Conservation (phyloP, 2,797 vertebrate genomes). For the Hoplostethus mediterraneus region DNA sequence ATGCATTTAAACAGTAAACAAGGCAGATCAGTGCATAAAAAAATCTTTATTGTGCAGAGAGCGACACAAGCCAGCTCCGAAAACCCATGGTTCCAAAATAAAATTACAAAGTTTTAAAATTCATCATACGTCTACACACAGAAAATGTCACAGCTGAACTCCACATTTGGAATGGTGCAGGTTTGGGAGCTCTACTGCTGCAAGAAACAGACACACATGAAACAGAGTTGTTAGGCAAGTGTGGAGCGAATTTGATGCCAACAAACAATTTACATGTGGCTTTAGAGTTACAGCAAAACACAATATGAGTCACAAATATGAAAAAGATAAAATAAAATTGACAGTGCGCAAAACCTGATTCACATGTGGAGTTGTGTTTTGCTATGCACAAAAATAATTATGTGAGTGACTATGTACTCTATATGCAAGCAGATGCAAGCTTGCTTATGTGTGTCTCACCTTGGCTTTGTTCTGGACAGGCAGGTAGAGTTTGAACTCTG, state of each 20-base stretch:
- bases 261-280: no score
- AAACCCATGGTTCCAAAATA: constrained; percentile 52
- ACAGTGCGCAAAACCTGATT: no score
- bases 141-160: constrained; percentile 38
- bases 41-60: constrained; percentile 73
- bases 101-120: constrained; percentile 38
- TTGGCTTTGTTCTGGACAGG: constrained; percentile 97
- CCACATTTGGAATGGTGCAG: constrained; percentile 21
- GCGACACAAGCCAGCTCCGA: constrained; percentile 39
- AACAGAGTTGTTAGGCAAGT: background rate
- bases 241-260: no score
- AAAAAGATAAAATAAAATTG: no score
- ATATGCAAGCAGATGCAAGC: background rate
- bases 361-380: no score
- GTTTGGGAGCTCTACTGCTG: constrained; percentile 71
- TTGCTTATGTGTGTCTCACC: constrained; percentile 77
- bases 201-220: constrained; percentile 47
- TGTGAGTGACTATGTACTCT: background rate
- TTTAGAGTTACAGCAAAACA: no score
- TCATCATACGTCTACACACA: constrained; percentile 6
- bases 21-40: constrained; percentile 52
- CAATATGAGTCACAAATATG: no score
- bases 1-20: background rate
- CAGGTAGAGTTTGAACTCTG: constrained; percentile 97
- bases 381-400: background rate